Evolutionary conservation across 2,113 vertebrate genomes (phyloP).

Genomic region (Rafetus swinhoei): DNA sequence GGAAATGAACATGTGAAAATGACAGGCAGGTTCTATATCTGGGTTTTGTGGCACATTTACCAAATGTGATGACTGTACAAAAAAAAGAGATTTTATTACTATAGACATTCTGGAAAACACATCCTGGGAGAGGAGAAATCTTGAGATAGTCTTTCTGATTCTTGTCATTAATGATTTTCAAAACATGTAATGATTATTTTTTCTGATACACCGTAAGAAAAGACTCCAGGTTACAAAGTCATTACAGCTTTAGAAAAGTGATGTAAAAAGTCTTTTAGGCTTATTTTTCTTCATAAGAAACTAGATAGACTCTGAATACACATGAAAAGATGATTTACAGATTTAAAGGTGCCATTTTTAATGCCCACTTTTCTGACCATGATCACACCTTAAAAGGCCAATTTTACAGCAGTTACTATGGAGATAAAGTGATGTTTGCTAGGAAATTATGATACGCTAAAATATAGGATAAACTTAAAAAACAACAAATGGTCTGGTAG

Average conservation of each 20-base stretch:
- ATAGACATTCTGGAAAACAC: background rate
- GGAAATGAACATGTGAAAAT: background rate
- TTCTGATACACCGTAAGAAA: background rate
- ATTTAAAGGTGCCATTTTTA: background rate
- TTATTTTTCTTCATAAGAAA: background rate
- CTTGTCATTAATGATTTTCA: background rate
- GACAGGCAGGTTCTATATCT: too few species aligned
- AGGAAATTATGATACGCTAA: background rate
- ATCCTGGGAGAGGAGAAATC: background rate
- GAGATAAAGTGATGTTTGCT: background rate
- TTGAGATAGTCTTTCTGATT: accelerated
- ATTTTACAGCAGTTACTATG: background rate
- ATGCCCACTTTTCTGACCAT: background rate
- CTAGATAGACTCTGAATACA: background rate
- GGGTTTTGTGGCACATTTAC: background rate
- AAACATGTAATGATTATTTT: background rate
- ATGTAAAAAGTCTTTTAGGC: background rate
- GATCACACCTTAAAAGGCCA: background rate
- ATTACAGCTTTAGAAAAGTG: background rate
- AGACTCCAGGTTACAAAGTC: background rate
- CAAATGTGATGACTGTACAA: accelerated
- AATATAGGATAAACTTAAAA: background rate
- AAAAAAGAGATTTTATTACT: background rate
- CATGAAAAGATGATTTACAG: background rate
- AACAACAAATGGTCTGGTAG: too few species aligned